Base-by-base conservation (phyloP, 2,113 vertebrate species). In the Drymodes brunneopygia region DNA sequence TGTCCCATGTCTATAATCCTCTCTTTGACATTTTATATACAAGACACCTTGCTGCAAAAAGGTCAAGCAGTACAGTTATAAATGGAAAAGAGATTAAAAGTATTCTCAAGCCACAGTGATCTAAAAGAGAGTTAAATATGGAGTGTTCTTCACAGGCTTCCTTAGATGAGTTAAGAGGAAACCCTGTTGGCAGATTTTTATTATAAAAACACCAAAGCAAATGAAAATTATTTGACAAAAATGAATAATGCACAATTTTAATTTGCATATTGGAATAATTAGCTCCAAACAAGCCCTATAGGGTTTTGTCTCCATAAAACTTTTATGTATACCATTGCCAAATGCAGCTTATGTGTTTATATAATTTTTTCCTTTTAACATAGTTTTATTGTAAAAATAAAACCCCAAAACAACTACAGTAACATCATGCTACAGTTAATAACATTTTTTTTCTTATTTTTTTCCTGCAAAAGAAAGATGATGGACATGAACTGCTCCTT, bases 41-140 rank as follows among this genome's bases (percentile, higher is more conserved):
- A 98, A 98, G 98, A 97, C 97, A 98, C 97, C 97, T 98, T 98
- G 96, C 98, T 97, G 97, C 96, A 98, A 98, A 98, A 98, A 98
- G 98, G 98, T 98, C 98, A 98, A 98, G 97, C 97, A 97, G 97
- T 98, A 98, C 97, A 98, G 98, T 98, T 98, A 98, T 98, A 98
- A 98, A 98, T 98, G 98, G 98, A 98, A 98, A 98, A 97, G 97
- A 98, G 98, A 98, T 98, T 98, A 98, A 98, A 98, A 98, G 98
- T 98, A 98, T 98, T 98, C 98, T 98, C 97, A 97, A 98, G 97
- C 98, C 97, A 98, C 97, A 94, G 96, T 95, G 98, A 98, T 98
- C 98, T 98, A 97, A 97, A 97, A 97, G 97, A 47, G 88, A 98
- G 98, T 97, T 98, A 97, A 98, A 98, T 97, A 97, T 96, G 95